A percentile compares a stretch with the other conserved stretches of the same genome.
Evolutionary conservation across 2,113 vertebrate genomes (phyloP).

Genomic region (Nothobranchius kuhntae): DNA sequence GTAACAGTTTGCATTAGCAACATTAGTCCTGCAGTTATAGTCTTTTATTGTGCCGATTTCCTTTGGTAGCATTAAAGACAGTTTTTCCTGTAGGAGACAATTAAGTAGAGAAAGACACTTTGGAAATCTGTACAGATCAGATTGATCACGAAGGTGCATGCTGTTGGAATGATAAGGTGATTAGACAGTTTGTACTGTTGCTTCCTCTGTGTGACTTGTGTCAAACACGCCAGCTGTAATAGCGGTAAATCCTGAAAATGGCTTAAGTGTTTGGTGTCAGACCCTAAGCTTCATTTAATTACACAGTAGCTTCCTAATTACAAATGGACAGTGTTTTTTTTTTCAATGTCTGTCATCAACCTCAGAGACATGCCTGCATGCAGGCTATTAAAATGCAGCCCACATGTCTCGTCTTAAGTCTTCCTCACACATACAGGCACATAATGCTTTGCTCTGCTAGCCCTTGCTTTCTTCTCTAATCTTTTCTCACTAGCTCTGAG

Average conservation of each 20-base stretch:
- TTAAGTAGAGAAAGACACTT: not conserved
- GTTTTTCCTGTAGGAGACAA: not conserved
- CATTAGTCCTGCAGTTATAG: constrained; percentile 24
- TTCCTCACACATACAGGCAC: constrained; percentile 32
- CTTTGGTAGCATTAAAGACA: not conserved
- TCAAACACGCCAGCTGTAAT: constrained; percentile 15
- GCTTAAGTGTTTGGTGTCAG: constrained; percentile 37
- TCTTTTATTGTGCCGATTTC: constrained; percentile 27
- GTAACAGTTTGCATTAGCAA: no score
- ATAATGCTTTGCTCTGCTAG: constrained; percentile 38
- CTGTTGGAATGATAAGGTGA: not conserved
- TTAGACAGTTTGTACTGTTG: constrained; percentile 18
- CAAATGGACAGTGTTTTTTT: constrained; percentile 23
- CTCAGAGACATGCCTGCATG: constrained; percentile 38
- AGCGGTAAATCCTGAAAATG: constrained; percentile 23
- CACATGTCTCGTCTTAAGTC: constrained; percentile 46
- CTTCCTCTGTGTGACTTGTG: constrained; percentile 1
- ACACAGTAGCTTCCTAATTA: constrained; percentile 27
- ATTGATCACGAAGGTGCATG: constrained; percentile 1
- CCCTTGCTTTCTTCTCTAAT: constrained; percentile 48
- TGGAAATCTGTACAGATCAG: constrained; percentile 2
- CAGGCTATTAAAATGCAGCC: constrained; percentile 52
- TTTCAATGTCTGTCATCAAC: constrained; percentile 31
- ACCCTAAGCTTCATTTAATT: constrained; percentile 33
- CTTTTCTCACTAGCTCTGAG: constrained; percentile 46